Percentiles rank a stretch among this genome's conserved stretches.
Conservation (phyloP, 2,888 invertebrate species). For the Apotomis capreana region DNA sequence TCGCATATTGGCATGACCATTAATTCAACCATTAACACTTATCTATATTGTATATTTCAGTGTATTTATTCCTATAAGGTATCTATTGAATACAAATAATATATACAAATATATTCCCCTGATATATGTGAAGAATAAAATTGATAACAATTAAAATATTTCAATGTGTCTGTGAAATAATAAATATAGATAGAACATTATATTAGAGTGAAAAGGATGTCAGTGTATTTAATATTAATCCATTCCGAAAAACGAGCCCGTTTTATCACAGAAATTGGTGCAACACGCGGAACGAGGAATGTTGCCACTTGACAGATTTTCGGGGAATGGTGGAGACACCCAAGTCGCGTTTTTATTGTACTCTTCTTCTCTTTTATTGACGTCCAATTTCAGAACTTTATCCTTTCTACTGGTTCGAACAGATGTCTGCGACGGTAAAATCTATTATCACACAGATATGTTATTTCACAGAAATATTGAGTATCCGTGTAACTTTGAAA, state of each 20-base stretch:
- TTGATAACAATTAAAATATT: constrained; percentile 5
- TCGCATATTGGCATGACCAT: constrained; percentile 75
- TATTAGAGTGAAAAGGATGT: too few relatives aligned
- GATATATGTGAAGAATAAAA: constrained; percentile 19
- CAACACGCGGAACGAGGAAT: too few relatives aligned
- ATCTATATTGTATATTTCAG: constrained; percentile 50
- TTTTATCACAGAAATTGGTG: too few relatives aligned
- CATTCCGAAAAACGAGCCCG: too few relatives aligned
- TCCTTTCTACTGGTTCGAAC: too few relatives aligned
- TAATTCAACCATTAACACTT: constrained; percentile 46
- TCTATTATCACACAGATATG: neutral
- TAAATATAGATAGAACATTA: neutral
- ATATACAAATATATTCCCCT: constrained; percentile 29
- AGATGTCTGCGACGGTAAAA: too few relatives aligned
- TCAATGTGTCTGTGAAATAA: constrained; percentile 28
- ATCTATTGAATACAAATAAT: constrained; percentile 25
- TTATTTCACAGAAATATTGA: constrained; percentile 15
- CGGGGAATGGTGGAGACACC: too few relatives aligned
- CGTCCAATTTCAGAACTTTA: too few relatives aligned
- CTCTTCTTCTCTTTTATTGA: too few relatives aligned
- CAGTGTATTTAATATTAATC: neutral
- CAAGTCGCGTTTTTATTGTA: too few relatives aligned
- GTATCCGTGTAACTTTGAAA: neutral
- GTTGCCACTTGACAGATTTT: too few relatives aligned
- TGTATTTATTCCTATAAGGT: constrained; percentile 36